Base-by-base conservation (phyloP, 2,888 invertebrate species). In the Heliconius ismenius region DNA sequence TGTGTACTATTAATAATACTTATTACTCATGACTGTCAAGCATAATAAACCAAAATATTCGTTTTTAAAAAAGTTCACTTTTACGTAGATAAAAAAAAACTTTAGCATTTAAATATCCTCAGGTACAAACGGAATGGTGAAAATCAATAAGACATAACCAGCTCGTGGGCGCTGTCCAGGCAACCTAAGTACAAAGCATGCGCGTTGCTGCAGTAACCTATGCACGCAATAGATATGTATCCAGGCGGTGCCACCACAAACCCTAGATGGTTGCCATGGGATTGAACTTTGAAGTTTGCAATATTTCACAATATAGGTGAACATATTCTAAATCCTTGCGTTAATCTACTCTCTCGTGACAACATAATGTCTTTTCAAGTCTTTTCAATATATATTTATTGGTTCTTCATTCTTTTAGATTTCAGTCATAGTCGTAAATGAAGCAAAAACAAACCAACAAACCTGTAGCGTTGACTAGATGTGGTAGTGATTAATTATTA, bases 61-160 rank as follows among this genome's bases (percentile, higher is more conserved):
- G 21, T 54, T 54, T 54, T 54, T 54, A n/a, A 21, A 54, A 54
- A n/a, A 49, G 7, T 18, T 58, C 11, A n/a, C 9, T 58, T n/a
- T n/a, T n/a, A n/a, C n/a, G 21, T n/a, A n/a, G 10, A 58, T 11
- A 39, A 39, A n/a, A 28, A 49, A n/a, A 28, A 54, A 28, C 11
- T 32, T 69, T n/a, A 54, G 28, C 54, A 70, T 70, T 70, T 70
- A 26, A 67, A 67, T 67, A 15, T 7, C 58, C 32, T 24, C 58
- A 36, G 58, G n/a, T 64, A 32, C 10, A 32, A 36, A 58, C 4
- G 4, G 11, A n/a, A 21, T 21, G 32, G 26, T 2, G 28, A 70
- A 58, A 70, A 58, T 70, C 70, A 70, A 70, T 70, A 70, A 70
- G 54, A 32, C 70, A 58, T 70, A 70, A 70, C 58, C 32, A 70